Evolutionary conservation across 2,113 vertebrate species (phyloP).

Genomic region (Sminthopsis crassicaudata): DNA sequence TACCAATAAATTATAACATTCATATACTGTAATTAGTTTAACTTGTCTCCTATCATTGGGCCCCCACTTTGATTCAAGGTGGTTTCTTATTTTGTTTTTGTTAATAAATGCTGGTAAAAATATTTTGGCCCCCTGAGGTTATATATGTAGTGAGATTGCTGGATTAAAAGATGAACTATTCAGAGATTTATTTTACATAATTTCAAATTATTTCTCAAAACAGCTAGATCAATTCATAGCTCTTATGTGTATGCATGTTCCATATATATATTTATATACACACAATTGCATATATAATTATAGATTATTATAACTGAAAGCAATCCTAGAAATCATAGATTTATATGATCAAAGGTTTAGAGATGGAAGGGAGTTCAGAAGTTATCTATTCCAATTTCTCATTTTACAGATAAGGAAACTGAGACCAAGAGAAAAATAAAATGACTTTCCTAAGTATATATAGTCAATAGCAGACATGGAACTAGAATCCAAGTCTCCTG

Average conservation of each 20-base stretch:
- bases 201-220: not conserved
- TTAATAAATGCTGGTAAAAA: not conserved
- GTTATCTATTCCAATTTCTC: not conserved
- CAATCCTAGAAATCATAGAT: not conserved
- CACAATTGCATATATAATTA: not conserved
- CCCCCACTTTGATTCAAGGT: not conserved
- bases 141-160: not conserved
- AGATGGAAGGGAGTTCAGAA: not conserved
- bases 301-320: not conserved
- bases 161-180: not conserved
- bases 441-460: not conserved
- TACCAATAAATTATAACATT: not conserved
- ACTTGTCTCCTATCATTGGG: not conserved
- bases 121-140: not conserved
- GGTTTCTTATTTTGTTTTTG: not conserved
- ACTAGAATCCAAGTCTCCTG: not conserved
- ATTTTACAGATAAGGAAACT: not conserved
- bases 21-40: not conserved
- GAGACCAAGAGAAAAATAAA: not conserved
- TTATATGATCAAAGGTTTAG: not conserved
- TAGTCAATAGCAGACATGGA: not conserved
- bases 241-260: not conserved
- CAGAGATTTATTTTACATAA: not conserved
- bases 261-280: not conserved
- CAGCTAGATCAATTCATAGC: not conserved